Base-by-base conservation (phyloP, 2,888 invertebrate genomes). In the Bhutanitis thaidina region DNA sequence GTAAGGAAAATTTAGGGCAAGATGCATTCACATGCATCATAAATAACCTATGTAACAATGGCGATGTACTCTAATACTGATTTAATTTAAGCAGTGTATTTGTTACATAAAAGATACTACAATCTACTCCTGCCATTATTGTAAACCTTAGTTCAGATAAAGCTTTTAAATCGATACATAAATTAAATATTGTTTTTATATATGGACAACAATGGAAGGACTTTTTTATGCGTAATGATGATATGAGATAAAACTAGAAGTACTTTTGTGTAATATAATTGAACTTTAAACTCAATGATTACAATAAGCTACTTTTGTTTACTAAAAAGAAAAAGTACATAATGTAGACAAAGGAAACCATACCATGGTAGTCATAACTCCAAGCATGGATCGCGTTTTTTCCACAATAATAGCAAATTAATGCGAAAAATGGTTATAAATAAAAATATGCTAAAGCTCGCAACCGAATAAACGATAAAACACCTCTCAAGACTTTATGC, bases 351-450 rank as follows among this genome's bases (percentile, higher is more conserved):
- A 89, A 88, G 88, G 80, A 87, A 88, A 88, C 88, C 88, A 88
- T 89, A 89, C 88, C 88, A 89, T 87, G 85, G 88, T 89, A 82
- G 88, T 88, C 88, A 89, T 89, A 83, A 85, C 88, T 88, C 88
- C 88, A 81, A 89, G 88, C 88, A 89, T 89, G 86, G 88, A 84
- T 88, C 84, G 86, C 83, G 86, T 71, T 86, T 86, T n/a, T 75
- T 43, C 37, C 86, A 80, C 87, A 77, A 71, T 61, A 70, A 74
- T 81, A 77, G 74, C 67, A 78, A 80, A 79, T 64, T 55, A 76
- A 77, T 76, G 69, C 67, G 64, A 73, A 69, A 77, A 75, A 75
- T 61, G 50, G 27, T 61, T 62, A 72, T 67, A 69, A 60, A 71
- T 71, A 67, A 73, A 54, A 77, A 71, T 12, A 65, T 58, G 77